Percentiles rank a stretch among this genome's conserved stretches.
Evolutionary conservation across 2,888 invertebrate genomes (phyloP).

Genomic region (Drosophila multiciliata): DNA sequence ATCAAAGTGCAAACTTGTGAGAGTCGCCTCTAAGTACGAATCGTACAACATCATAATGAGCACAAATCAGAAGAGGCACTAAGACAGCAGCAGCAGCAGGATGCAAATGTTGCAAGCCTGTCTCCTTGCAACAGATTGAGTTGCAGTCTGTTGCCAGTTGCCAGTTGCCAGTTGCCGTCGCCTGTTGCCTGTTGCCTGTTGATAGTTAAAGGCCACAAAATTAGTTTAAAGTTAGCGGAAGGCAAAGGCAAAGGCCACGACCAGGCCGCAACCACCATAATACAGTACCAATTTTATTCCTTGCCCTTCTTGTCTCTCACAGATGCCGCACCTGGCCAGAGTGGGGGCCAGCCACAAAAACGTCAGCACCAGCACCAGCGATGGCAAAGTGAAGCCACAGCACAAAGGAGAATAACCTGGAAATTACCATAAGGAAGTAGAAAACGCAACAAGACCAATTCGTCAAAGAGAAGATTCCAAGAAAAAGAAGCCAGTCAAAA

Average conservation of each 20-base stretch:
- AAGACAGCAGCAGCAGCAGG: constrained; percentile 41
- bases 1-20: constrained; percentile 23
- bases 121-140: constrained; percentile 8
- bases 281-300: constrained; percentile 14
- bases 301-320: constrained; percentile 46
- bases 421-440: constrained; percentile 49
- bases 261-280: constrained; percentile 13
- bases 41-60: constrained; percentile 76
- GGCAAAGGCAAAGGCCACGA: constrained; percentile 39
- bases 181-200: constrained; percentile 17
- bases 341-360: constrained; percentile 38
- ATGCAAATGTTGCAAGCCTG: constrained; percentile 63
- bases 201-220: constrained; percentile 73
- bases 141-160: constrained; percentile 16
- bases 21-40: constrained; percentile 51
- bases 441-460: constrained; percentile 4
- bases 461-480: constrained; percentile 4
- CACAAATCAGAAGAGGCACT: constrained; percentile 48
- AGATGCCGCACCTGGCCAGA: constrained; percentile 69
- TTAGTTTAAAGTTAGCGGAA: constrained; percentile 79
- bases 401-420: constrained; percentile 49
- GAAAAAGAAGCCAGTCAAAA: constrained; percentile 28
- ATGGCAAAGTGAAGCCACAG: constrained; percentile 48
- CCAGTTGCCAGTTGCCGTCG: constrained; percentile 9
- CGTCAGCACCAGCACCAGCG: constrained; percentile 35